Conservation (phyloP, 2,888 invertebrate species). For the Ellobium chinense region DNA sequence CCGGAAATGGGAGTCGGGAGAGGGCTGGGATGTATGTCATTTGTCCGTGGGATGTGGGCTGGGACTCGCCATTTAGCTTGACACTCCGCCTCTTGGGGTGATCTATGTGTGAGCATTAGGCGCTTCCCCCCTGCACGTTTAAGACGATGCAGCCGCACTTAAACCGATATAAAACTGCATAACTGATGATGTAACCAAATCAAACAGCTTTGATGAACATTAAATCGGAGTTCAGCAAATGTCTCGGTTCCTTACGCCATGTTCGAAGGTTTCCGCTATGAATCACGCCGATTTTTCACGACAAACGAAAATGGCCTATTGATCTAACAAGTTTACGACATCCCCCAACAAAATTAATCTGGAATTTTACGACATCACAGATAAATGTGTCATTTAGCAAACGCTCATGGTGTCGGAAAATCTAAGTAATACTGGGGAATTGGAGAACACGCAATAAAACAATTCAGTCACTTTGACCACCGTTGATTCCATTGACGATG, state of each 20-base stretch:
- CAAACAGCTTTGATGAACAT: slow-evolving; percentile 18
- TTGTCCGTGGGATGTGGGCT: neutral
- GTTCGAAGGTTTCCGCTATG: neutral
- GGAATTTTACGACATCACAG: slow-evolving; percentile 3
- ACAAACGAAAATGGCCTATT: neutral
- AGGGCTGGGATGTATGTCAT: slow-evolving; percentile 7
- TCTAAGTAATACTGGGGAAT: too few species aligned
- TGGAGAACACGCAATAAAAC: too few species aligned
- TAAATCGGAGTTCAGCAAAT: neutral
- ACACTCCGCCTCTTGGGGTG: slow-evolving; percentile 18
- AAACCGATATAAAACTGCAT: slow-evolving; percentile 6
- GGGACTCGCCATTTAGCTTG: neutral
- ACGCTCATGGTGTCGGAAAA: too few species aligned
- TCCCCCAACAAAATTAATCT: neutral
- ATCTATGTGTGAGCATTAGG: slow-evolving; percentile 16
- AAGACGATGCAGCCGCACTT: neutral
- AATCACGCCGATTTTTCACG: neutral
- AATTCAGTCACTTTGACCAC: too few species aligned
- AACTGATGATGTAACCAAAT: neutral
- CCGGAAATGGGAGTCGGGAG: slow-evolving; percentile 1
- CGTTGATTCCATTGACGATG: too few species aligned
- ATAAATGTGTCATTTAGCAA: neutral
- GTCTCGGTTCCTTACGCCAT: neutral
- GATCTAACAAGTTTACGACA: slow-evolving; percentile 22
- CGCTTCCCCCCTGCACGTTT: neutral